Conservation (phyloP, 2,113 vertebrate genomes). For the Rallus limicola region DNA sequence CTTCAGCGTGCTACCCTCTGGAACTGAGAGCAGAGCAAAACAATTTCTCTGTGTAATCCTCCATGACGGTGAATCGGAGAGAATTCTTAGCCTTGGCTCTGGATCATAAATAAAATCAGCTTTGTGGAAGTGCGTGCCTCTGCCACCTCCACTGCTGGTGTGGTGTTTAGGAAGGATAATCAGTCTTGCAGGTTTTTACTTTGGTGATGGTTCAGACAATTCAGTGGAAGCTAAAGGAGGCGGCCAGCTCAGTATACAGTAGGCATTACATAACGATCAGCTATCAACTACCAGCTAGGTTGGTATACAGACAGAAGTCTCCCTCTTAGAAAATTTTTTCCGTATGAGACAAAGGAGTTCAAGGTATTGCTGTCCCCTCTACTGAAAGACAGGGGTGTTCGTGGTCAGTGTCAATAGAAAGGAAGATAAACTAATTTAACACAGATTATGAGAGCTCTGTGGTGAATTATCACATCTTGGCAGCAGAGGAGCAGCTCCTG, state of each 20-base stretch:
- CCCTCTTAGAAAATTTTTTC: neutral
- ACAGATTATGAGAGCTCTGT: neutral
- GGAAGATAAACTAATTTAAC: neutral
- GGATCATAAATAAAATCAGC: fast-evolving
- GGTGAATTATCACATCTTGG: neutral
- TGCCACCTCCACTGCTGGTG: neutral
- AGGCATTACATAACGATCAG: fast-evolving
- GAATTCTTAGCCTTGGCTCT: neutral
- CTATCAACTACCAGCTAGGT: neutral
- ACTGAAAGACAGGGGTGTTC: neutral
- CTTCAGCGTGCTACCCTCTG: neutral
- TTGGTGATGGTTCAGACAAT: fast-evolving
- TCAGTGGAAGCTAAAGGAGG: neutral
- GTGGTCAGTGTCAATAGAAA: neutral
- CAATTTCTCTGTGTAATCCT: neutral
- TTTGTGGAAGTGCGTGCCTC: fast-evolving
- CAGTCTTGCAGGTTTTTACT: neutral
- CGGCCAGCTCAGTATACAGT: neutral
- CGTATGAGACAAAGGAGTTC: neutral
- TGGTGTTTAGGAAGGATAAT: neutral
- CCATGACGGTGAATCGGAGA: neutral
- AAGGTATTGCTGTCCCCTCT: neutral
- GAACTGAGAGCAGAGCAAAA: neutral
- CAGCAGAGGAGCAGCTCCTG: neutral
- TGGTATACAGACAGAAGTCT: neutral